Evolutionary conservation across 1,140 invertebrate species (phyloP).

Genomic region (Euura lappo): DNA sequence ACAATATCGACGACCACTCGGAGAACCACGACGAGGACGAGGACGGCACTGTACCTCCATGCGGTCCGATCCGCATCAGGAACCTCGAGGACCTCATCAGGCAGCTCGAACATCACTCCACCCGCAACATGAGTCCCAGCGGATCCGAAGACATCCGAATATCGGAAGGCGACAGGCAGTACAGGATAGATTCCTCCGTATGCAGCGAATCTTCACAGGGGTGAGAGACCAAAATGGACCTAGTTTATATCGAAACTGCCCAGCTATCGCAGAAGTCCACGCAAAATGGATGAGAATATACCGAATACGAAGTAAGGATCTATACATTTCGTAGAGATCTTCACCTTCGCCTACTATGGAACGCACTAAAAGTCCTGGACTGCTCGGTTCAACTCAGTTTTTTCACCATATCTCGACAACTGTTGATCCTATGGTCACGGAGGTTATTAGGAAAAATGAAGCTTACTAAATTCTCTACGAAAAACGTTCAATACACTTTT

Average conservation of each 20-base stretch:
- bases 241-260: background rate
- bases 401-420: too few species aligned
- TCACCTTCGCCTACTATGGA: slow-evolving; percentile 24
- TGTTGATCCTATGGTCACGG: too few species aligned
- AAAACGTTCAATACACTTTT: too few species aligned
- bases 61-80: slow-evolving; percentile 81
- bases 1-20: slow-evolving; percentile 56
- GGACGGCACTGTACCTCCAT: slow-evolving; percentile 70
- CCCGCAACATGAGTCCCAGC: slow-evolving; percentile 86
- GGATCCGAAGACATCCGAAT: slow-evolving; percentile 91
- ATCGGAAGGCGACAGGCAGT: slow-evolving; percentile 89
- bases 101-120: slow-evolving; percentile 87
- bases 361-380: too few species aligned
- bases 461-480: too few species aligned
- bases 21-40: slow-evolving; percentile 68
- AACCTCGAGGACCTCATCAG: slow-evolving; percentile 91
- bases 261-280: too few species aligned
- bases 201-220: slow-evolving; percentile 77
- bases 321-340: too few species aligned
- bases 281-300: too few species aligned
- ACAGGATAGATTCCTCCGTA: slow-evolving; percentile 81
- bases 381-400: too few species aligned
- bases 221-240: slow-evolving; percentile 57
- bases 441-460: too few species aligned
- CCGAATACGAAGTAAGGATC: too few species aligned